These are phyloP conservation scores for Galendromus occidentalis DNA, from an alignment of 1,140 invertebrate genomes.

Conservation along the genomic window DNA sequence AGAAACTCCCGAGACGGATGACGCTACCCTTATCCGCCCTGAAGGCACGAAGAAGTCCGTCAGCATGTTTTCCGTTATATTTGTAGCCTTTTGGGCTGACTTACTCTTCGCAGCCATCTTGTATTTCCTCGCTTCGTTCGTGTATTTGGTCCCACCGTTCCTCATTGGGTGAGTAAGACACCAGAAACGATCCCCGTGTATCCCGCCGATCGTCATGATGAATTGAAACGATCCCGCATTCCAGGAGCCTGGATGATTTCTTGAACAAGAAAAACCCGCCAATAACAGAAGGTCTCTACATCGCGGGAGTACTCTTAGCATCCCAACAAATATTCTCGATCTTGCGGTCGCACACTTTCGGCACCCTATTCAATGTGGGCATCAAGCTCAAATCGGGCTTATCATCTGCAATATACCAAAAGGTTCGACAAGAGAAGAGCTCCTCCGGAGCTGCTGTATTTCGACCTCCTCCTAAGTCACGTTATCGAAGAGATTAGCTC, in stretches of 20 bases:
- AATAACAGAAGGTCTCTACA: background rate
- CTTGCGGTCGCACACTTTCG: background rate
- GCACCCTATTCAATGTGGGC: background rate
- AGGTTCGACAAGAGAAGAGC: background rate
- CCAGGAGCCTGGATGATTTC: background rate
- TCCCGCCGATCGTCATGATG: background rate
- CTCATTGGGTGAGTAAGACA: constrained; percentile 1
- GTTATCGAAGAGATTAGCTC: background rate
- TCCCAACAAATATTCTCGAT: background rate
- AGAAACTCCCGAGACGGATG: background rate
- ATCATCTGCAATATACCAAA: background rate
- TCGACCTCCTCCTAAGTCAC: background rate
- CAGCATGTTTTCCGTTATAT: background rate
- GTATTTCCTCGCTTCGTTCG: background rate
- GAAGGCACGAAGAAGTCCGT: background rate
- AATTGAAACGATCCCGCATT: too few relatives aligned
- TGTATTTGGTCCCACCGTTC: background rate
- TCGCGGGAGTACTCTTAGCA: background rate
- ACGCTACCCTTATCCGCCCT: background rate
- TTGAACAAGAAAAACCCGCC: background rate
- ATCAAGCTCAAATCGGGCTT: background rate
- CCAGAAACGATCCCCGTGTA: background rate
- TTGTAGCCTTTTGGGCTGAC: background rate
- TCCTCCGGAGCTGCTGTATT: background rate
- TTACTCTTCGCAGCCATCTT: background rate